Evolutionary conservation across 2,888 invertebrate species (phyloP).

Genomic region (Drosophila quinaria): DNA sequence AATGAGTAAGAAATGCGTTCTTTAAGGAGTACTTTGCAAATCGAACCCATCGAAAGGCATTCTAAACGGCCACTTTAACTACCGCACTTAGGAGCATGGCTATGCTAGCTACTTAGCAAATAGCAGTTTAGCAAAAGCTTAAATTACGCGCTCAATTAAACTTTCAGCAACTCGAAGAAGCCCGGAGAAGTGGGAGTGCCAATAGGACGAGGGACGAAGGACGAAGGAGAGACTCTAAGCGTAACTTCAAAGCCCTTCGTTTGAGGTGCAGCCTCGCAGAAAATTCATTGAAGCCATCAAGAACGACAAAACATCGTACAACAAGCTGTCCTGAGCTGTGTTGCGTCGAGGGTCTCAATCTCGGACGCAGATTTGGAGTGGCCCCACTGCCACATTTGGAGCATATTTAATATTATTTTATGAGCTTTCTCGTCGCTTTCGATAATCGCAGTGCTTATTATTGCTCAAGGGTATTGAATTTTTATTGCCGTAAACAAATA

Average conservation of each 20-base stretch:
- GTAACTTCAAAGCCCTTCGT: conserved; percentile 76
- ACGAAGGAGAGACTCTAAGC: conserved; percentile 20
- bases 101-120: conserved; percentile 66
- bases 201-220: conserved; percentile 22
- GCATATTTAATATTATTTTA: conserved; percentile 8
- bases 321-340: conserved; percentile 9
- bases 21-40: neutral
- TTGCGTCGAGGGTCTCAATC: conserved; percentile 19
- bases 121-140: conserved; percentile 74
- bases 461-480: conserved; percentile 42
- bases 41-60: conserved; percentile 5
- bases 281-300: conserved; percentile 67
- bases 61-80: conserved; percentile 37
- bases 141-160: conserved; percentile 80
- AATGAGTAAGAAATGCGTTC: neutral
- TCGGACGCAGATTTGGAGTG: conserved; percentile 14
- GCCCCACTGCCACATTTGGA: conserved; percentile 40
- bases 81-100: conserved; percentile 35
- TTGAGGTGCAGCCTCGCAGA: conserved; percentile 79
- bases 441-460: conserved; percentile 51
- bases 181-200: conserved; percentile 16
- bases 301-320: conserved; percentile 28
- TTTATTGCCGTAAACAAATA: conserved; percentile 68
- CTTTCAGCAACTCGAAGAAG: conserved; percentile 66
- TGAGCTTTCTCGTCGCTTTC: conserved; percentile 10